Conservation (phyloP, 2,888 invertebrate genomes). For the Drosophila mercatorum region DNA sequence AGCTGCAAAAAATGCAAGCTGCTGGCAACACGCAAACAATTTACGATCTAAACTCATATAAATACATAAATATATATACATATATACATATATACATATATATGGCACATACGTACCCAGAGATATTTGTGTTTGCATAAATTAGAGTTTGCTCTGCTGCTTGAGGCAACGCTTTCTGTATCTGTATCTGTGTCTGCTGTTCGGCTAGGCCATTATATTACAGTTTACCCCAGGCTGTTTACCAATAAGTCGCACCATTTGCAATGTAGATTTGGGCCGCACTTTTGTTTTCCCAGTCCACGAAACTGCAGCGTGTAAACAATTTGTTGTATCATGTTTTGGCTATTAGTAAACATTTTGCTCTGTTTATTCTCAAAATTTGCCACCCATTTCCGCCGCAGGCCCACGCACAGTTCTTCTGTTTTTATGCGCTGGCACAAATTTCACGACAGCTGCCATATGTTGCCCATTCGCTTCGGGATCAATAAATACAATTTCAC, state of each 20-base stretch:
- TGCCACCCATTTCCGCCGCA: constrained; percentile 60
- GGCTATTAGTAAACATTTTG: constrained; percentile 68
- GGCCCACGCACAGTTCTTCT: constrained; percentile 29
- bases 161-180: constrained; percentile 18
- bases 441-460: constrained; percentile 63
- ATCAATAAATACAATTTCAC: constrained; percentile 34
- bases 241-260: constrained; percentile 67
- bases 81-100: not conserved
- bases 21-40: constrained; percentile 63
- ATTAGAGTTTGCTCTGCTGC: constrained; percentile 20
- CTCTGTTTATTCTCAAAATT: constrained; percentile 47
- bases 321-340: constrained; percentile 55
- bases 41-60: constrained; percentile 63
- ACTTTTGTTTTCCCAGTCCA: constrained; percentile 27
- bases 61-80: constrained; percentile 36
- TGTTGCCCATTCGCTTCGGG: constrained; percentile 50
- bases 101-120: constrained; percentile 16
- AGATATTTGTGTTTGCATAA: constrained; percentile 29
- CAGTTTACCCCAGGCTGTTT: constrained; percentile 51
- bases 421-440: constrained; percentile 37
- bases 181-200: constrained; percentile 15
- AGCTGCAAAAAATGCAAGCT: constrained; percentile 55
- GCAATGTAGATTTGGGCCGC: constrained; percentile 65
- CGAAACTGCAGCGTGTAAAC: constrained; percentile 62
- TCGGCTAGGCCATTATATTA: constrained; percentile 33